phyloP scores from a whole-genome alignment of 2,888 invertebrate species.

The Diachrysia chrysitis region DNA sequence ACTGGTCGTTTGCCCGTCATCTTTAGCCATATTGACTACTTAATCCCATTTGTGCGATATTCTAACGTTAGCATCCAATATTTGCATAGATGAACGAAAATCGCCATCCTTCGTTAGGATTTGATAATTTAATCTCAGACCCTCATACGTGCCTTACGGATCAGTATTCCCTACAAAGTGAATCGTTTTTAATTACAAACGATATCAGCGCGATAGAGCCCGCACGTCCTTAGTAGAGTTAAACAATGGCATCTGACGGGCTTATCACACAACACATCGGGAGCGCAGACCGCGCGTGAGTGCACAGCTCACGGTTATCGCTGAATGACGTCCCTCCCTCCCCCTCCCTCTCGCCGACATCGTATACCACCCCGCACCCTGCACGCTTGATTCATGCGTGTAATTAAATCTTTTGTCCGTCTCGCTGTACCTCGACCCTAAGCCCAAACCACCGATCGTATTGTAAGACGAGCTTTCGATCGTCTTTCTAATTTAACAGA shows the following conservation, averaged over 20 bases:
- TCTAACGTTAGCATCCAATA: too few relatives aligned
- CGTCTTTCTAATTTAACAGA: conserved; percentile 78
- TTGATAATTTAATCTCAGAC: conserved; percentile 4
- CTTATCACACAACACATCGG: conserved; percentile 75
- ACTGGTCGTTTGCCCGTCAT: too few relatives aligned
- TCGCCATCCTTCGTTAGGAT: neutral
- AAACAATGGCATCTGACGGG: conserved; percentile 74
- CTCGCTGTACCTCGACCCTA: conserved; percentile 74
- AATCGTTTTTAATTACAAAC: conserved; percentile 70
- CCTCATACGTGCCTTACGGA: conserved; percentile 26
- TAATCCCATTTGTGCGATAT: too few relatives aligned
- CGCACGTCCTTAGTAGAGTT: conserved; percentile 73
- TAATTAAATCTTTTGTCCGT: conserved; percentile 89
- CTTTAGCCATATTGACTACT: too few relatives aligned
- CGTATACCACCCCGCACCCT: conserved; percentile 64
- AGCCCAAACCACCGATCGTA: conserved; percentile 71
- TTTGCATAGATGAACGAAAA: neutral
- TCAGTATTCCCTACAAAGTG: conserved; percentile 35
- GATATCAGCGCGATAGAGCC: conserved; percentile 78
- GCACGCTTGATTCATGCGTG: conserved; percentile 87
- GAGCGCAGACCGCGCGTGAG: conserved; percentile 74
- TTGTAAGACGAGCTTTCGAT: conserved; percentile 76
- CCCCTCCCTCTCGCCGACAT: conserved; percentile 55
- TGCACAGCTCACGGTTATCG: conserved; percentile 78
- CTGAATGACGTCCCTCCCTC: conserved; percentile 66